Percentiles rank a stretch among this genome's conserved stretches.
phyloP scores from a whole-genome alignment of 2,797 vertebrate species.

The Pangasius macronema region DNA sequence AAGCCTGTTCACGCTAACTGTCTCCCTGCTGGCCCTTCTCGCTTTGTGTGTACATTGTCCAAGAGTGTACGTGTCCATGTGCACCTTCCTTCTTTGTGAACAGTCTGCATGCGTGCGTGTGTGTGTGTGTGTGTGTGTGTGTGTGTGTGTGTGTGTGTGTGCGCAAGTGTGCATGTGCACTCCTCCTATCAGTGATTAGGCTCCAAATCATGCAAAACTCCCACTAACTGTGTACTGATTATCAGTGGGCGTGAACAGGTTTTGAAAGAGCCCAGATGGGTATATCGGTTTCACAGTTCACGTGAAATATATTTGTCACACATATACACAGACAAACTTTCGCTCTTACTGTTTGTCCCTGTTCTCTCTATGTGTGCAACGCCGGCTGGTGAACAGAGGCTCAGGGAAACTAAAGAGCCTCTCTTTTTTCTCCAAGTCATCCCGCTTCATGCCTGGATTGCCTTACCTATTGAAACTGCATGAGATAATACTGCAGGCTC shows the following conservation, averaged over 20 bases:
- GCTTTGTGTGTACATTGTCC: background rate
- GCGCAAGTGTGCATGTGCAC: too few species aligned
- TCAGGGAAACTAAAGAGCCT: slow-evolving; percentile 45
- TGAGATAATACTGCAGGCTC: slow-evolving; percentile 59
- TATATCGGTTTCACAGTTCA: too few species aligned
- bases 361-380: slow-evolving; percentile 22
- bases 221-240: background rate
- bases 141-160: background rate
- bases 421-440: slow-evolving; percentile 40
- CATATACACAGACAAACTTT: too few species aligned
- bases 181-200: background rate
- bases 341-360: background rate
- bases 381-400: slow-evolving; percentile 38
- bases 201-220: background rate
- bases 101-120: background rate
- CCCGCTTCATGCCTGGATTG: slow-evolving; percentile 43
- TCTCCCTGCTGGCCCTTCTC: background rate
- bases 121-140: background rate
- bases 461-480: slow-evolving; percentile 54
- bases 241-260: background rate
- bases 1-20: background rate
- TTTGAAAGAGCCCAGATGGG: background rate
- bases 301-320: too few species aligned
- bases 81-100: background rate
- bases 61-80: background rate